phyloP scores from a whole-genome alignment of 2,113 vertebrate species.

The Amia ocellicauda region DNA sequence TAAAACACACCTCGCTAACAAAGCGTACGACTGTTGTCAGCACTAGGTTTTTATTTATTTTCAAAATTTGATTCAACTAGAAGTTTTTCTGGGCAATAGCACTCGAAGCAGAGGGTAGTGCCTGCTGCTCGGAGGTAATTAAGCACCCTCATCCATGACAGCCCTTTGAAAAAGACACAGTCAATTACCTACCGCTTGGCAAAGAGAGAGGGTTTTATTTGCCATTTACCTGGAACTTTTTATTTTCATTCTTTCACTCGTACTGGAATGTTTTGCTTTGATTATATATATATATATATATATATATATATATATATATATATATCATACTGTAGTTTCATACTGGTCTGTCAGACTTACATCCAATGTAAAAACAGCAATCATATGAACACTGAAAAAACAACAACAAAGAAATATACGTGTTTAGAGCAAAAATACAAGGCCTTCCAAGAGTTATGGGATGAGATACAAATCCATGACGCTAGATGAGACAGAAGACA shows the following conservation, averaged over 20 bases:
- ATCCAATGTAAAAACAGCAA: too few species aligned
- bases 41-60: not conserved
- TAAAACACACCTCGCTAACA: not conserved
- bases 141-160: conserved; percentile 75
- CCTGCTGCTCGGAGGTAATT: conserved; percentile 72
- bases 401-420: too few species aligned
- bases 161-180: conserved; percentile 75
- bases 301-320: too few species aligned
- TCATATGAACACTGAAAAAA: too few species aligned
- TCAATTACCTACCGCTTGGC: conserved; percentile 74
- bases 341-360: too few species aligned
- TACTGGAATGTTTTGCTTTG: too few species aligned
- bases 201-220: conserved; percentile 16
- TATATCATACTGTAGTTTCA: too few species aligned
- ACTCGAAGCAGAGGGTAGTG: conserved; percentile 59
- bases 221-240: too few species aligned
- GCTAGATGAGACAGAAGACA: not conserved
- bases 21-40: not conserved
- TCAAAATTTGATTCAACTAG: not conserved
- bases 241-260: too few species aligned
- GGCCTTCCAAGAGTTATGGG: too few species aligned
- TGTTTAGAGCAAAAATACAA: too few species aligned
- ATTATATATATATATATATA: too few species aligned
- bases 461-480: not conserved
- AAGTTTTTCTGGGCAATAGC: conserved; percentile 68